Evolutionary conservation across 1,140 invertebrate species (phyloP).

Genomic region (Wasmannia auropunctata): DNA sequence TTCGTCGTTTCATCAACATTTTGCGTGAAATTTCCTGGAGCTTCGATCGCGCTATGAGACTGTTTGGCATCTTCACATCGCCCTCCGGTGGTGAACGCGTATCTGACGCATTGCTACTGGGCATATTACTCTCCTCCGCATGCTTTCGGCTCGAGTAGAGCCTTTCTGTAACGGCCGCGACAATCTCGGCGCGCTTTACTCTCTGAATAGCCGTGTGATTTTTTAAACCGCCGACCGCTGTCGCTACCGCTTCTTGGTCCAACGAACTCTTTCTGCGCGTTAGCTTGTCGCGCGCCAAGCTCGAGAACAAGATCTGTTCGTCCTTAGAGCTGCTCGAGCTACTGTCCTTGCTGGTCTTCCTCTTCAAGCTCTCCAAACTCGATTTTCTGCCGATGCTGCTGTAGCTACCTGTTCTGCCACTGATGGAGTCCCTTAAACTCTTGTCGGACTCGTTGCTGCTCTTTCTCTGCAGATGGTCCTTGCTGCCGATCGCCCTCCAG

Average conservation of each 20-base stretch:
- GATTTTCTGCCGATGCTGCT: conserved; percentile 64
- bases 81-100: conserved; percentile 76
- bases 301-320: conserved; percentile 71
- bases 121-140: conserved; percentile 84
- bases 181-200: conserved; percentile 87
- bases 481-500: conserved; percentile 60
- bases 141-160: conserved; percentile 88
- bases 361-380: conserved; percentile 73
- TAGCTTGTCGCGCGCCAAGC: conserved; percentile 57
- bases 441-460: conserved; percentile 75
- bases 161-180: conserved; percentile 89
- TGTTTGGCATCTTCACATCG: conserved; percentile 65
- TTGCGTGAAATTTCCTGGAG: conserved; percentile 83
- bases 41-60: conserved; percentile 77
- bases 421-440: conserved; percentile 52
- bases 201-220: conserved; percentile 74
- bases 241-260: conserved; percentile 64
- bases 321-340: conserved; percentile 79
- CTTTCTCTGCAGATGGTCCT: conserved; percentile 64
- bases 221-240: conserved; percentile 17
- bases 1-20: conserved; percentile 84
- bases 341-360: conserved; percentile 79
- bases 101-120: conserved; percentile 75
- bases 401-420: neutral
- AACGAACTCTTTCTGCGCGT: conserved; percentile 70